Evolutionary conservation across 2,888 invertebrate species (phyloP).

Genomic region (Mechanitis messenoides): DNA sequence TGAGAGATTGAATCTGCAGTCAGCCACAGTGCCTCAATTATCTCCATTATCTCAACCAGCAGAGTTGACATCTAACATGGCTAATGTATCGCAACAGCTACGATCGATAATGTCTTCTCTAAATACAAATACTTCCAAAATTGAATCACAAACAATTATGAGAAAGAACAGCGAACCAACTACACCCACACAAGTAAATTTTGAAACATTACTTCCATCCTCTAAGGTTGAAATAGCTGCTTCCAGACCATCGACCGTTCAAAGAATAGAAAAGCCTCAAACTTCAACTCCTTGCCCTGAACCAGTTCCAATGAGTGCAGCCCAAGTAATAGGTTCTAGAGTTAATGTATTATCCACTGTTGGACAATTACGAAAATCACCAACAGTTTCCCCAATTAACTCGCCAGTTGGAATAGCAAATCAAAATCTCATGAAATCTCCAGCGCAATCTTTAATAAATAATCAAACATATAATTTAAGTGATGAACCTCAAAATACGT

Average conservation of each 20-base stretch:
- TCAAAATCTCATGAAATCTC: constrained; percentile 59
- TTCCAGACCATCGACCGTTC: constrained; percentile 59
- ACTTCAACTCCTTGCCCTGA: constrained; percentile 46
- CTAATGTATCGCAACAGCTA: constrained; percentile 82
- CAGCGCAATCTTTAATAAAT: constrained; percentile 57
- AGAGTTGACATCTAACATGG: constrained; percentile 83
- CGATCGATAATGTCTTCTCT: constrained; percentile 81
- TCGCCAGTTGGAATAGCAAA: constrained; percentile 60
- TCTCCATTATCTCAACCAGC: constrained; percentile 84
- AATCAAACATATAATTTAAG: constrained; percentile 48
- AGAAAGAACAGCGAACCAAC: constrained; percentile 64
- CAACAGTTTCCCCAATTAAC: constrained; percentile 65
- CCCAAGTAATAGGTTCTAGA: constrained; percentile 59
- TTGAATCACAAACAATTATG: constrained; percentile 63
- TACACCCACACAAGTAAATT: constrained; percentile 70
- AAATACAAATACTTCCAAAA: constrained; percentile 71
- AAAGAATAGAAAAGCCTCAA: constrained; percentile 56
- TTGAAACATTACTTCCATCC: constrained; percentile 69
- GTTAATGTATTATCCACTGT: constrained; percentile 61
- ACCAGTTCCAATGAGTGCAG: constrained; percentile 55
- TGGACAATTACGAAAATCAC: constrained; percentile 64
- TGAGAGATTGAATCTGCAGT: constrained; percentile 57
- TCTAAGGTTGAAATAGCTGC: constrained; percentile 68
- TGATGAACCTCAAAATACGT: constrained; percentile 48
- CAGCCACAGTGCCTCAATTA: constrained; percentile 79